Evolutionary conservation across 2,113 vertebrate genomes (phyloP).

Genomic region (Silurus asotus): DNA sequence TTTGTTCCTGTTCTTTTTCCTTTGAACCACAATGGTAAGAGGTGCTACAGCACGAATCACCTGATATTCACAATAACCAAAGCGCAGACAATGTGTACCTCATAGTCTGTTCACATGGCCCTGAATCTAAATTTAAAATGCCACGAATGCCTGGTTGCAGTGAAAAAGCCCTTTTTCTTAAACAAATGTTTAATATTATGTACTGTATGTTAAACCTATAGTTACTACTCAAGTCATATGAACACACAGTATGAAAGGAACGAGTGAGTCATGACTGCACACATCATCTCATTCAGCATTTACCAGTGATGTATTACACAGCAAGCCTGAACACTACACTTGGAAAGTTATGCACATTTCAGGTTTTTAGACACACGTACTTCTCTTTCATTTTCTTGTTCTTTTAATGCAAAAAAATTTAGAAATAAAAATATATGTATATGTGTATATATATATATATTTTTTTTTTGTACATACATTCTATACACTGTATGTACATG

Average conservation of each 20-base stretch:
- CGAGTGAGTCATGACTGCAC: neutral
- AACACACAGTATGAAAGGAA: neutral
- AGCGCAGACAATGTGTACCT: too few relatives aligned
- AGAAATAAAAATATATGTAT: too few relatives aligned
- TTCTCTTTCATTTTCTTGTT: neutral
- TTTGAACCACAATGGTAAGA: neutral
- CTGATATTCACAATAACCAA: neutral
- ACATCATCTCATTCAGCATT: constrained; percentile 22
- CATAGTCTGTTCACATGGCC: neutral
- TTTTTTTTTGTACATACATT: too few relatives aligned
- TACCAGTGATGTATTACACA: neutral
- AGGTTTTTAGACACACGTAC: neutral
- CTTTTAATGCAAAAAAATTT: too few relatives aligned
- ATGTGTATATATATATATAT: too few relatives aligned
- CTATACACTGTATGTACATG: too few relatives aligned
- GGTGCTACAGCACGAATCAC: neutral
- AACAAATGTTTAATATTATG: neutral
- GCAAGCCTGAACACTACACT: neutral
- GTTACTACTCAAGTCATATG: neutral
- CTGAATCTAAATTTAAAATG: neutral
- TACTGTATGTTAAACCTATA: neutral
- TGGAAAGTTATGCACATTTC: neutral
- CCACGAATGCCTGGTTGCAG: neutral
- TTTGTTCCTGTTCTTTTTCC: neutral
- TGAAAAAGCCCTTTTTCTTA: constrained; percentile 22